Percentiles rank a stretch among this genome's conserved stretches.
Evolutionary conservation across 2,113 vertebrate species (phyloP).

Genomic region (Proteles cristata): DNA sequence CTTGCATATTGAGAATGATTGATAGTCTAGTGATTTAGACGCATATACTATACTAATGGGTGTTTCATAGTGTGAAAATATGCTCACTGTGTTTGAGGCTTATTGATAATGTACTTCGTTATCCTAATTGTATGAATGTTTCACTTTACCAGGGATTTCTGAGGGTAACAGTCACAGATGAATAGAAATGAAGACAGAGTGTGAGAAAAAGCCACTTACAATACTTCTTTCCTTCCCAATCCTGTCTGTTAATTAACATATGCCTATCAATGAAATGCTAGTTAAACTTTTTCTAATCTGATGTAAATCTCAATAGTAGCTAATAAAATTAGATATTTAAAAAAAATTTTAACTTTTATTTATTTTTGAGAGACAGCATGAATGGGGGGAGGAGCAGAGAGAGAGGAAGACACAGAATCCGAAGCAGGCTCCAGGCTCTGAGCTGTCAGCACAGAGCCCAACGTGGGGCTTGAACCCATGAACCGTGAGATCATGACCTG

Average conservation of each 20-base stretch:
- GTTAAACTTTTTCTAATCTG: neutral
- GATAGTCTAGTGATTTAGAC: constrained; percentile 1
- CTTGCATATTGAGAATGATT: constrained; percentile 22
- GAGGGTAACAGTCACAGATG: neutral
- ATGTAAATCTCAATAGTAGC: neutral
- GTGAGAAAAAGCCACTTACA: neutral
- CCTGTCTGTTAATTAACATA: neutral
- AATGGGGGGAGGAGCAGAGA: too few relatives aligned
- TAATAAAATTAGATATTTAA: neutral
- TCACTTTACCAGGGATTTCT: constrained; percentile 26
- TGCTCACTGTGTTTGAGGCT: neutral
- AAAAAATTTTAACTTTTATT: too few relatives aligned
- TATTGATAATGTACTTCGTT: constrained; percentile 23
- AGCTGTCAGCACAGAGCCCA: too few relatives aligned
- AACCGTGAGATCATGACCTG: too few relatives aligned
- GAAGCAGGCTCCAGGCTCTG: too few relatives aligned
- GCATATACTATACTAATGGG: neutral
- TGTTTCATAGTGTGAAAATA: constrained; percentile 6
- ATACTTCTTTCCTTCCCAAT: neutral
- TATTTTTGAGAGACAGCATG: too few relatives aligned
- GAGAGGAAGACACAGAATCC: too few relatives aligned
- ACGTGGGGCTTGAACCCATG: too few relatives aligned
- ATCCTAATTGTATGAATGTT: constrained; percentile 26
- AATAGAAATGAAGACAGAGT: constrained; percentile 26
- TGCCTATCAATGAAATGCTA: neutral